Percentiles rank a stretch among this genome's conserved stretches.
Evolutionary conservation across 1,140 invertebrate genomes (phyloP).

Genomic region (Argopecten irradians): DNA sequence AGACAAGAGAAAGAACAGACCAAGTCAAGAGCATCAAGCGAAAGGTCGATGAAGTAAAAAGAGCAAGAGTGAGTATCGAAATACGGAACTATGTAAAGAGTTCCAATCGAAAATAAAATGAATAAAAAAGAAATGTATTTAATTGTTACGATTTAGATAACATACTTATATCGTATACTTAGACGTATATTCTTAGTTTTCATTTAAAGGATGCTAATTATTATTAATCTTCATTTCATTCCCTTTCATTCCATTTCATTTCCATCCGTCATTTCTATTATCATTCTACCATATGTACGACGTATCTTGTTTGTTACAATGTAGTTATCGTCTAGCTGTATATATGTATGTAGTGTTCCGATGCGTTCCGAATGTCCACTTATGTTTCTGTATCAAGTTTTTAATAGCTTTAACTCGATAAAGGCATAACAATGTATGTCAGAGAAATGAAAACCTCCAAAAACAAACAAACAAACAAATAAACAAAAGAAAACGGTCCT

Average conservation of each 20-base stretch:
- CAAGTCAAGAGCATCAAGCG: slow-evolving; percentile 60
- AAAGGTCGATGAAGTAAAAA: slow-evolving; percentile 64
- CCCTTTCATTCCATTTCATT: background rate
- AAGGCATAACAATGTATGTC: too few relatives aligned
- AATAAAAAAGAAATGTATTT: background rate
- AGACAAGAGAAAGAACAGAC: slow-evolving; percentile 50
- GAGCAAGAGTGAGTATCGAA: slow-evolving; percentile 48
- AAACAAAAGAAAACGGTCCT: too few relatives aligned
- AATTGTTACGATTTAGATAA: background rate
- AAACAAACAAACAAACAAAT: too few relatives aligned
- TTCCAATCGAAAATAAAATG: background rate
- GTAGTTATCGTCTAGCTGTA: background rate
- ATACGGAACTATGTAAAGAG: background rate
- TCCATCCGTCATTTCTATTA: background rate
- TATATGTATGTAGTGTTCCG: background rate
- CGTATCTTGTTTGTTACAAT: background rate
- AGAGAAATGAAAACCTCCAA: too few relatives aligned
- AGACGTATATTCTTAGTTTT: background rate
- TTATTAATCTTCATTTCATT: background rate
- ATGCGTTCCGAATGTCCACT: background rate
- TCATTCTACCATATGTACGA: background rate
- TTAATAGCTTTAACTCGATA: too few relatives aligned
- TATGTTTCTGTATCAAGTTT: too few relatives aligned
- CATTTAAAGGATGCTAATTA: background rate
- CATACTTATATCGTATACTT: background rate